A percentile compares a stretch with the other conserved stretches of the same genome.
These are phyloP conservation scores for Heliconius melpomene DNA, from an alignment of 1,140 invertebrate genomes.

Conservation along the genomic window DNA sequence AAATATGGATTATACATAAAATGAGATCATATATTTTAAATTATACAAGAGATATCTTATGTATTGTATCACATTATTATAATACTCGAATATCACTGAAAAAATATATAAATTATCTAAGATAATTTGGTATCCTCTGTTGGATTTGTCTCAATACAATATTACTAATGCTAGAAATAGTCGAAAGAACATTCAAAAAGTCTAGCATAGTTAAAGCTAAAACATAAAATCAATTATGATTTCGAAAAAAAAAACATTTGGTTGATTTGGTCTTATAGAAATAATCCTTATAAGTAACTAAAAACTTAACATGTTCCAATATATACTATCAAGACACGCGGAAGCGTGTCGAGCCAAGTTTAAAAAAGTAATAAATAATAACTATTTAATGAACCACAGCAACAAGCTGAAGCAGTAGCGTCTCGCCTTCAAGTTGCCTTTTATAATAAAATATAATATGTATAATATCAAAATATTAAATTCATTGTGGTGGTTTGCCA, in stretches of 20 bases:
- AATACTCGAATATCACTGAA: constrained; percentile 62
- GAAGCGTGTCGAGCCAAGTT: too few relatives aligned
- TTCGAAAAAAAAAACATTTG: constrained; percentile 31
- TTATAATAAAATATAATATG: constrained; percentile 52
- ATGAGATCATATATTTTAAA: constrained; percentile 60
- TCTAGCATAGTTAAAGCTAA: constrained; percentile 30
- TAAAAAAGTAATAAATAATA: neutral
- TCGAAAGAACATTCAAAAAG: constrained; percentile 23
- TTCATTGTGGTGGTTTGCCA: constrained; percentile 78
- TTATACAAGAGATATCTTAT: constrained; percentile 38
- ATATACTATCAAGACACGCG: constrained; percentile 37
- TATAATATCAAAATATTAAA: constrained; percentile 59
- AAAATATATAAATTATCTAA: constrained; percentile 57
- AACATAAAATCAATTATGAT: constrained; percentile 27
- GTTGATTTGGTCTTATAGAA: constrained; percentile 36
- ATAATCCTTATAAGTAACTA: constrained; percentile 42
- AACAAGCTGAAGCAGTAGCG: constrained; percentile 72
- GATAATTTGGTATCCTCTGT: constrained; percentile 37
- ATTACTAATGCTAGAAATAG: constrained; percentile 25
- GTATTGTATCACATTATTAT: constrained; percentile 49
- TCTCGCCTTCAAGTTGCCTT: constrained; percentile 49
- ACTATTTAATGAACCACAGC: constrained; percentile 56
- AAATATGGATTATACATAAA: constrained; percentile 46
- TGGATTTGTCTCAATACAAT: constrained; percentile 34
- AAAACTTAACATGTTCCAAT: constrained; percentile 52